Evolutionary conservation across 2,888 invertebrate species (phyloP), one percentile per base, ranked within the genome.

Genomic region (Eilema sororculum): DNA sequence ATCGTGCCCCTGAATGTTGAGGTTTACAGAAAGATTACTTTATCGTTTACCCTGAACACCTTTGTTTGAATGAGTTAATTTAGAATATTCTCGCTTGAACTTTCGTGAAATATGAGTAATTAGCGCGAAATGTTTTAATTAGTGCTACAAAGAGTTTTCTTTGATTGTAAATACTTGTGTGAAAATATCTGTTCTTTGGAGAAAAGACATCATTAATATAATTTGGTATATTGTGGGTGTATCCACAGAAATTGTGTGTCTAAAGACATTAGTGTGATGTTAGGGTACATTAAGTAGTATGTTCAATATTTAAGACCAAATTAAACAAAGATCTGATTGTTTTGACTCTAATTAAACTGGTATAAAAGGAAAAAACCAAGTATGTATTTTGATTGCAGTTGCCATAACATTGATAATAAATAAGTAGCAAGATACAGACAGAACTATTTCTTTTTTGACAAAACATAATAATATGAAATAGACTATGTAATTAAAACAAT

Each of bases 61-160:
- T 52, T 24, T 0, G 56, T 16, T 25, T 10, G 61, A 30, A 41
- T 4, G 13, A 41, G 24, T 33, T 62, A 33, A 61, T 58, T 58
- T 66, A 9, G 16, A 28, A 66, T 16, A 57, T 57, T 66, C 41
- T 25, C 5, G 28, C 46, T 62, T 56, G 20, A 52, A 56, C 33
- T 66, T 46, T 33, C 30, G 22, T 41, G 22, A 41, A 57, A 68
- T 28, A 22, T n/a, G n/a, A 6, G 33, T 13, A 57, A 68, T 68
- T 68, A 68, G 24, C 13, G 24, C 25, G 41, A 63, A 25, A 8
- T 41, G 20, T 20, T 24, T 33, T 69, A 60, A 65, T 69, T 68
- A 58, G 58, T 46, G 5, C 13, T 68, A 46, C 58, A 2, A 58
- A 69, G 64, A 65, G 60, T 69, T 68, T 57, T 52, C 25, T 69